phyloP scores from a whole-genome alignment of 2,113 vertebrate species.

The Psilopogon haemacephalus region DNA sequence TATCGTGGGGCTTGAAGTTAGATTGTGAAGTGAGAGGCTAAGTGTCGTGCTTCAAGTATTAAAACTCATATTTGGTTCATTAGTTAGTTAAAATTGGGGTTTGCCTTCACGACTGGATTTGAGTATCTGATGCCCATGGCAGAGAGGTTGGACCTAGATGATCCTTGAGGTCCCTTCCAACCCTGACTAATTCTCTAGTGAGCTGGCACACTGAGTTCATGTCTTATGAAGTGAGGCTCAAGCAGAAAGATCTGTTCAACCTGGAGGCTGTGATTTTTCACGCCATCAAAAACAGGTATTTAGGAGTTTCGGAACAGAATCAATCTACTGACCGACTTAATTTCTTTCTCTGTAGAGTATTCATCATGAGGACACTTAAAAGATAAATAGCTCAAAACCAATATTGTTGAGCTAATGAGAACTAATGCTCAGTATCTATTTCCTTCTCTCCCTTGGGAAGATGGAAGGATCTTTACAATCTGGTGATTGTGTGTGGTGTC shows the following conservation, averaged over 20 bases:
- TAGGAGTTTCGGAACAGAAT: rapidly evolving
- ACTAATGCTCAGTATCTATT: not conserved
- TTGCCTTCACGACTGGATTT: not conserved
- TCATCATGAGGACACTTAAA: not conserved
- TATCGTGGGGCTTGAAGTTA: no score
- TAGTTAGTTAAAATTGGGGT: not conserved
- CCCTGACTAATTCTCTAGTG: no score
- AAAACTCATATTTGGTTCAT: not conserved
- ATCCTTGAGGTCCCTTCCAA: no score
- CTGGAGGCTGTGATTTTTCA: not conserved
- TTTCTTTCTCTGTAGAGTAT: not conserved
- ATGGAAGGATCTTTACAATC: not conserved
- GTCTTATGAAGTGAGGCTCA: not conserved
- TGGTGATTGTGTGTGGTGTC: not conserved
- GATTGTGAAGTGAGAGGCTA: not conserved
- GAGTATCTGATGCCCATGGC: not conserved
- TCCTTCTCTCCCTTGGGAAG: not conserved
- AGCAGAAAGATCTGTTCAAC: not conserved
- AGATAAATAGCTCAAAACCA: not conserved
- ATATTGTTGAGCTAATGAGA: not conserved
- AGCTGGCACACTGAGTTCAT: not conserved
- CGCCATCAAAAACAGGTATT: not conserved
- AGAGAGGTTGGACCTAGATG: no score
- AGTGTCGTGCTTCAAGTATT: not conserved
- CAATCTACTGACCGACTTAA: not conserved